Evolutionary conservation across 1,140 invertebrate species (phyloP).

Genomic region (Drosophila rhopaloa): DNA sequence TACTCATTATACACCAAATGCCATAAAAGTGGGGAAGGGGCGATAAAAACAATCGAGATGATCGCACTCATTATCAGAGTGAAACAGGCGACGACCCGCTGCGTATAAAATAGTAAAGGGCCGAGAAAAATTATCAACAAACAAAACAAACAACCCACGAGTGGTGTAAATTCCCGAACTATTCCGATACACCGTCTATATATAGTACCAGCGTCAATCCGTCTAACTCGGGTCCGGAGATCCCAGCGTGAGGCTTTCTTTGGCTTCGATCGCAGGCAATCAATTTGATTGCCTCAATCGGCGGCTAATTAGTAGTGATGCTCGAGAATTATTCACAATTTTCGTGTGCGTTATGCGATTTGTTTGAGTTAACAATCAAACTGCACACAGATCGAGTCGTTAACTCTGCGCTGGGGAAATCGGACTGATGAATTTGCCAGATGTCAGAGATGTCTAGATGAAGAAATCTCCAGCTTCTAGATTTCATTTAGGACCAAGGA

Average conservation of each 20-base stretch:
- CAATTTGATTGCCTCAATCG: conserved; percentile 82
- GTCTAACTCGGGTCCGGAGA: conserved; percentile 54
- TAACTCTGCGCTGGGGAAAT: conserved; percentile 2
- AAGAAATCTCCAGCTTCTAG: conserved; percentile 57
- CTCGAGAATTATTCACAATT: conserved; percentile 61
- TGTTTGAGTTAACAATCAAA: conserved; percentile 55
- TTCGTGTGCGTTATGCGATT: conserved; percentile 34
- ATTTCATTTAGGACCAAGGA: conserved; percentile 28
- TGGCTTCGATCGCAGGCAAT: conserved; percentile 52
- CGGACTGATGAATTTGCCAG: conserved; percentile 23
- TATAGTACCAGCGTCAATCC: conserved; percentile 69
- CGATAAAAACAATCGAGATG: conserved; percentile 56
- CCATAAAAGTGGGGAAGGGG: conserved; percentile 15
- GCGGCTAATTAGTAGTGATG: conserved; percentile 74
- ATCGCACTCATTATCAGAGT: conserved; percentile 71
- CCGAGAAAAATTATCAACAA: conserved; percentile 77
- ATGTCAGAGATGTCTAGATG: conserved; percentile 34
- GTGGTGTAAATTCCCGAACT: conserved; percentile 32
- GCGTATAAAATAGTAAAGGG: conserved; percentile 68
- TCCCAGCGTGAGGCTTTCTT: conserved; percentile 55
- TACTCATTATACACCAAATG: conserved; percentile 60
- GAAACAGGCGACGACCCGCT: conserved; percentile 60
- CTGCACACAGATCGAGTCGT: conserved; percentile 29
- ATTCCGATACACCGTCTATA: conserved; percentile 58
- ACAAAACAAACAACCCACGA: conserved; percentile 49